These are phyloP conservation scores for Amblyjoppa proteus DNA, from an alignment of 2,888 invertebrate genomes.

Conservation along the genomic window DNA sequence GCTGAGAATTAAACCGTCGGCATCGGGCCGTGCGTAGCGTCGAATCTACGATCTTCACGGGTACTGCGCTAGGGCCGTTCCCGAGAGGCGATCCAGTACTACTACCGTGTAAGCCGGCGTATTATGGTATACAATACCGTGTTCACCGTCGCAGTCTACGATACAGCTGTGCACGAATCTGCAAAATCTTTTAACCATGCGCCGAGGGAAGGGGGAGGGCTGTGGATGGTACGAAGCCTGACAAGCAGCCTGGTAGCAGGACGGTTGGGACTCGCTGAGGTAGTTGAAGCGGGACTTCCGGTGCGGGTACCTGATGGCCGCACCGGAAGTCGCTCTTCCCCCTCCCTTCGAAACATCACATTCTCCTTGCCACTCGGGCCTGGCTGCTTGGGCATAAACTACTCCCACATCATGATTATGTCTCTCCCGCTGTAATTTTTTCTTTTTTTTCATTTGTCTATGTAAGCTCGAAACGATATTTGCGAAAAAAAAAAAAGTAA, in stretches of 20 bases:
- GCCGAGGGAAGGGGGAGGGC: not conserved
- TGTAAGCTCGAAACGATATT: not conserved
- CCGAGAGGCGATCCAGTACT: conserved; percentile 20
- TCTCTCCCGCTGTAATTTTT: conserved; percentile 29
- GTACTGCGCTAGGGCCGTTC: conserved; percentile 59
- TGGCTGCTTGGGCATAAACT: conserved; percentile 26
- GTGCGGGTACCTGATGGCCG: conserved; percentile 68
- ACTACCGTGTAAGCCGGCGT: not conserved
- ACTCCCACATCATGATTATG: conserved; percentile 37
- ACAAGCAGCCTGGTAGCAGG: conserved; percentile 6
- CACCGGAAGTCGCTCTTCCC: conserved; percentile 67
- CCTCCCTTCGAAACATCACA: conserved; percentile 21
- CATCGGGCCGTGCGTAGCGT: conserved; percentile 29
- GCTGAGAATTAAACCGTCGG: conserved; percentile 55
- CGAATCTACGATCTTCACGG: conserved; percentile 69
- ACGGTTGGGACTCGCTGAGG: conserved; percentile 48
- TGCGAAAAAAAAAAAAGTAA: not conserved
- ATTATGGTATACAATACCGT: not conserved
- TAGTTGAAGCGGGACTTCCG: conserved; percentile 72
- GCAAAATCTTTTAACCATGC: conserved; percentile 38
- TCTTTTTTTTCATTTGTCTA: not conserved
- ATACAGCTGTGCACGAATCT: conserved; percentile 10
- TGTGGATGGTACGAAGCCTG: conserved; percentile 32
- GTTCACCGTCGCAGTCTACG: not conserved
- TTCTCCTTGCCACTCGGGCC: conserved; percentile 30